Percentiles rank a stretch among this genome's conserved stretches.
Evolutionary conservation across 2,113 vertebrate species (phyloP).

Genomic region (Tachycineta bicolor): DNA sequence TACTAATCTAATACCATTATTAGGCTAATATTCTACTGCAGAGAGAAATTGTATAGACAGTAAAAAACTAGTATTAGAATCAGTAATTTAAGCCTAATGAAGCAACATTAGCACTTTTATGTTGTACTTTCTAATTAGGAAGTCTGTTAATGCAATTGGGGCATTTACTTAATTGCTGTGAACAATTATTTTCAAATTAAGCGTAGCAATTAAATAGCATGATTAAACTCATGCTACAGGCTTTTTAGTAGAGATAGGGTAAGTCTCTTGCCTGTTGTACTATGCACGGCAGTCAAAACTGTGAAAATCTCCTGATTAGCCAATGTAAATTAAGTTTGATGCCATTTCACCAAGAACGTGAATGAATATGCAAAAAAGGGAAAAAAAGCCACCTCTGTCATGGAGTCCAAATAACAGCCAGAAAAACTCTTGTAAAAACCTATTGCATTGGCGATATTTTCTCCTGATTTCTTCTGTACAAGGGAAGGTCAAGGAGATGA

Average conservation of each 20-base stretch:
- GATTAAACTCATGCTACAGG: slow-evolving; percentile 70
- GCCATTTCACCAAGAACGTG: background rate
- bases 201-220: slow-evolving; percentile 74
- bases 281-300: slow-evolving; percentile 51
- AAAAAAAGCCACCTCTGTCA: background rate
- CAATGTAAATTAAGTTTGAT: slow-evolving; percentile 42
- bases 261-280: slow-evolving; percentile 52
- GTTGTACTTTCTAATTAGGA: slow-evolving; percentile 79
- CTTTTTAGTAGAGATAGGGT: slow-evolving; percentile 55
- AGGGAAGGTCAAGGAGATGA: background rate
- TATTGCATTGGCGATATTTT: background rate
- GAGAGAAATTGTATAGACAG: slow-evolving; percentile 57
- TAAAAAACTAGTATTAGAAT: slow-evolving; percentile 68
- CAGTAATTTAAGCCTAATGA: slow-evolving; percentile 81
- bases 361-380: background rate
- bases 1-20: slow-evolving; percentile 49
- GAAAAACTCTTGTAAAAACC: background rate
- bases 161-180: slow-evolving; percentile 81
- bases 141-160: slow-evolving; percentile 81
- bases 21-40: slow-evolving; percentile 38
- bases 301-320: slow-evolving; percentile 59
- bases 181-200: slow-evolving; percentile 86
- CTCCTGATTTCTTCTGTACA: background rate
- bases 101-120: slow-evolving; percentile 79
- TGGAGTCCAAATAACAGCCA: background rate